Conservation (phyloP, 2,797 vertebrate species). For the Onychomys leucogaster region DNA sequence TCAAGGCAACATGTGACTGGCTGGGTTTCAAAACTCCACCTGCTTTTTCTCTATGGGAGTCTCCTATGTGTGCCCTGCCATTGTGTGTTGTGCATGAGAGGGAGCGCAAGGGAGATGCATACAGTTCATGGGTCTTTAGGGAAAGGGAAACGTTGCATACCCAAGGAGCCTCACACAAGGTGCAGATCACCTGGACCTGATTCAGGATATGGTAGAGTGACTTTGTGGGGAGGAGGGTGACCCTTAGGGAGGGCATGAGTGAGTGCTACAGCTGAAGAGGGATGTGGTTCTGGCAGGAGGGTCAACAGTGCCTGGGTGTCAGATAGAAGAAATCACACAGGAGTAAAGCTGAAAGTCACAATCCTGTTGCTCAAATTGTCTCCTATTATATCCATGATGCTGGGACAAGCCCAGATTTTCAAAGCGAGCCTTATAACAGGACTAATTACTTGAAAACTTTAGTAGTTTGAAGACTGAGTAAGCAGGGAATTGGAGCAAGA, state of each 20-base stretch:
- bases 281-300: background rate
- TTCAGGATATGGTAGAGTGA: background rate
- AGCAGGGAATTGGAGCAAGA: background rate
- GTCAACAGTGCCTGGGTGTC: background rate
- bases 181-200: background rate
- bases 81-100: background rate
- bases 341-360: background rate
- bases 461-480: background rate
- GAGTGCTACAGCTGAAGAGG: background rate
- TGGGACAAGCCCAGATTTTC: background rate
- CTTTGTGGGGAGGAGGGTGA: background rate
- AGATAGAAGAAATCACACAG: background rate
- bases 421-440: background rate
- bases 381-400: background rate
- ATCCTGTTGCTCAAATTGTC: background rate
- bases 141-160: background rate
- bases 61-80: background rate
- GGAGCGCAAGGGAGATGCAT: background rate
- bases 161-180: background rate
- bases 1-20: background rate
- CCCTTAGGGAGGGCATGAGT: background rate
- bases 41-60: background rate
- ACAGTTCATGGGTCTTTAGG: background rate
- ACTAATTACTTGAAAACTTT: constrained; percentile 11
- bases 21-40: background rate